These are phyloP conservation scores for Falco punctatus DNA, from an alignment of 2,113 vertebrate species.

Conservation along the genomic window DNA sequence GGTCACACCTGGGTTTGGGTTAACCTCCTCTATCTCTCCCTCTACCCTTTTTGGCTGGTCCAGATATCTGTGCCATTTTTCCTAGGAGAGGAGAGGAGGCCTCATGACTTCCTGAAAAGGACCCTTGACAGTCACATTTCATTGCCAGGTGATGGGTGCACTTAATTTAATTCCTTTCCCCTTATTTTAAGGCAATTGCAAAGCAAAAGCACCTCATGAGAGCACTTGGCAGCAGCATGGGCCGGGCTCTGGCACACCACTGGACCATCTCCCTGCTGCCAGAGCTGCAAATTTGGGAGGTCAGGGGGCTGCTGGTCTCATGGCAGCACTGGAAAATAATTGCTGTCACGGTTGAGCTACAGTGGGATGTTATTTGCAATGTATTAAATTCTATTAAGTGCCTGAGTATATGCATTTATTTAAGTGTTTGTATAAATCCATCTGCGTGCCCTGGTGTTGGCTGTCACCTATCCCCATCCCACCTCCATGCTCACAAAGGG, in stretches of 20 bases:
- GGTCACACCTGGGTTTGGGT: background rate
- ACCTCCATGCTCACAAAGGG: background rate
- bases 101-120: background rate
- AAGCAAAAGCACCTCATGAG: background rate
- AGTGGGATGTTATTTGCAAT: background rate
- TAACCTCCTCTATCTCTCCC: background rate
- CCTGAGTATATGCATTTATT: background rate
- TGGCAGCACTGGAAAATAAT: background rate
- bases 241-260: background rate
- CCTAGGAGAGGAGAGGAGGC: background rate
- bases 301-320: background rate
- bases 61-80: background rate
- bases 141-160: background rate
- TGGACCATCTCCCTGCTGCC: background rate
- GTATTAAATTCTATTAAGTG: background rate
- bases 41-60: background rate
- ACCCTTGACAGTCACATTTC: background rate
- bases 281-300: background rate
- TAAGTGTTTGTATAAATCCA: background rate
- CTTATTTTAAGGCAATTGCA: background rate
- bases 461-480: background rate
- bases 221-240: rapidly evolving
- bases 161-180: background rate
- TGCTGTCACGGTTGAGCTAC: background rate
- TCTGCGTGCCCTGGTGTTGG: background rate